Evolutionary conservation across 2,797 vertebrate genomes (phyloP), one percentile per base, ranked within the genome.

Genomic region (Sebastes itinus): DNA sequence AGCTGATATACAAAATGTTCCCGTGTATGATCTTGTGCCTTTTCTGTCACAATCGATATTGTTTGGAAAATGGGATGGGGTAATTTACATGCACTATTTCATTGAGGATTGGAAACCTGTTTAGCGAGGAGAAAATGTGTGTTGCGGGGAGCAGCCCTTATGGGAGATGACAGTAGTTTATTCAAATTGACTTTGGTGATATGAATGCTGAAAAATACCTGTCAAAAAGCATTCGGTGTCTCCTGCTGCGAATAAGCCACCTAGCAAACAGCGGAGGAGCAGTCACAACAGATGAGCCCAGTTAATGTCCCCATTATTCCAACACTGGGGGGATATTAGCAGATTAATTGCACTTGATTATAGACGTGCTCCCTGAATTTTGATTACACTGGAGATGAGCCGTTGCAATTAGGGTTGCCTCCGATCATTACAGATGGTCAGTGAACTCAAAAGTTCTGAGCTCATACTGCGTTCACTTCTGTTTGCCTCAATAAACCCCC

Each of bases 101-200:
- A 92, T 89, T 88, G 92, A 89, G 75, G 87, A 91, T 74, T 82
- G 88, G 87, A 93, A 92, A 94, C 85, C 85, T 88, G 88, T 93
- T 93, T 90, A 89, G 91, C 32, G 14, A 52, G 78, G 72, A 77
- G 87, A 67, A 82, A 81, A 87, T 83, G 83, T 87, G 85, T 83
- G 77, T 86, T 80, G 83, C 54, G 28, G 86, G 88, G 88, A 87
- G 89, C 88, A 73, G 84, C 83, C 80, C 92, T 95, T 94, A 94
- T 94, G 93, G 93, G 91, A 95, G 88, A 94, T 93, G 95, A 95
- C 95, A 94, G 95, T 86, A 85, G 90, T 94, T 95, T 95, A 95
- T 96, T 95, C 90, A 93, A 95, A 95, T 94, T 93, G 94, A 94
- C 95, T 95, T 92, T 89, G 87, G 84, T 83, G 91, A 92, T 94